A percentile compares a stretch with the other conserved stretches of the same genome.
These are phyloP conservation scores for Orthonychiurus folsomi DNA, from an alignment of 2,888 invertebrate species.

Conservation along the genomic window DNA sequence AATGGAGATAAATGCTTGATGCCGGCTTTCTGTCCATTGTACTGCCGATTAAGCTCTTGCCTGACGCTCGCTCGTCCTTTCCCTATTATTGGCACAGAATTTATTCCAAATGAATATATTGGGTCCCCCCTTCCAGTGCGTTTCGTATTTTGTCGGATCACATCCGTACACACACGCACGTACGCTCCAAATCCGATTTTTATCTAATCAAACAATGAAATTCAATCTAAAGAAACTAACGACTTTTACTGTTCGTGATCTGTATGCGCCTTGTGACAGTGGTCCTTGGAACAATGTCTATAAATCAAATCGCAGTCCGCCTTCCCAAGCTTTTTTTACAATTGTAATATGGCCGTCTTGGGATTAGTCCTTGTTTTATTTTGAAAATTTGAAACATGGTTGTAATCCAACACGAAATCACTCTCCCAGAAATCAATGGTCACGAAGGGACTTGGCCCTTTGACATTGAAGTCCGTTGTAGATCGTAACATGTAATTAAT, in stretches of 20 bases:
- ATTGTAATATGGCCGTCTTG: not conserved
- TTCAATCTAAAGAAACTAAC: not conserved
- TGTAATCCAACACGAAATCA: not conserved
- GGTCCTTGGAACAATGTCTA: too few relatives aligned
- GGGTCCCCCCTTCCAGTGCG: not conserved
- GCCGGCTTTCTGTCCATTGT: not conserved
- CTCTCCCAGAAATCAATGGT: not conserved
- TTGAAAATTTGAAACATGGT: not conserved
- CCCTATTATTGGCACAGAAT: not conserved
- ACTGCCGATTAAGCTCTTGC: not conserved
- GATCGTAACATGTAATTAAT: not conserved
- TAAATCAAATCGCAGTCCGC: not conserved
- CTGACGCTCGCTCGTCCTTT: not conserved
- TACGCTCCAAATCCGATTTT: not conserved
- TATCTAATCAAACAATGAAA: not conserved
- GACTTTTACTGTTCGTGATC: not conserved
- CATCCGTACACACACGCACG: not conserved
- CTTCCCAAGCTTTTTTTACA: not conserved
- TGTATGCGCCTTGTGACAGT: not conserved
- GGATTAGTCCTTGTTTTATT: not conserved
- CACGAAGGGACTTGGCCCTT: too few relatives aligned
- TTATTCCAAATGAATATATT: too few relatives aligned
- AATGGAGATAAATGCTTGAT: slow-evolving; percentile 38
- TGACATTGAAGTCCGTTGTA: not conserved
- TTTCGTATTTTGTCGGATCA: not conserved